These are phyloP conservation scores for Tipula confusa DNA, from an alignment of 2,888 invertebrate genomes.

Conservation along the genomic window DNA sequence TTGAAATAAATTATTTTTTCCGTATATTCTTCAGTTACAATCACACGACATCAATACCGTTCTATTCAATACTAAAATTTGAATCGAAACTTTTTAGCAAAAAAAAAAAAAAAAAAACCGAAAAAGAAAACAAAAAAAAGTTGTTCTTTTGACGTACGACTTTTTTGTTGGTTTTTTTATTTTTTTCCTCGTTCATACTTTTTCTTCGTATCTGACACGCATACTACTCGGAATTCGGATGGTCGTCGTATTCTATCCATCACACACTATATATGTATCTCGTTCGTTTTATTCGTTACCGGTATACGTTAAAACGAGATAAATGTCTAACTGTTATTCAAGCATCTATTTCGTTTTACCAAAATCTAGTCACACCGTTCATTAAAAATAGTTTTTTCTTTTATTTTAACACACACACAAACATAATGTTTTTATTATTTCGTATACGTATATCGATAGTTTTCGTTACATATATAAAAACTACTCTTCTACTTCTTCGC, in stretches of 20 bases:
- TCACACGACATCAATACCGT: constrained; percentile 22
- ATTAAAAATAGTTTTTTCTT: background rate
- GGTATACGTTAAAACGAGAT: background rate
- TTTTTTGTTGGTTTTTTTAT: background rate
- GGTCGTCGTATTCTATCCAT: background rate
- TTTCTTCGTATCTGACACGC: background rate
- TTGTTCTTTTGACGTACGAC: constrained; percentile 21
- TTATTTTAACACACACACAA: background rate
- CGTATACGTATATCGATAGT: too few species aligned
- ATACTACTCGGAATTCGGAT: background rate
- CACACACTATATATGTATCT: background rate
- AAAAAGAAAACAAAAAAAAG: background rate
- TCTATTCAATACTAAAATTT: constrained; percentile 28
- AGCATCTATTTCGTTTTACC: background rate
- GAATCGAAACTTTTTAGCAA: constrained; percentile 13
- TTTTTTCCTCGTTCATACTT: background rate
- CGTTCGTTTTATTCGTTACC: background rate
- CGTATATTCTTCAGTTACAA: background rate
- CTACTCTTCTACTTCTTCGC: background rate
- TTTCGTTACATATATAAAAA: background rate
- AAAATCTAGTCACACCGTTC: background rate
- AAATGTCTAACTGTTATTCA: background rate
- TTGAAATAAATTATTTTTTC: background rate
- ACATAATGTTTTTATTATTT: background rate
- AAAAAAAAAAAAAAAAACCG: too few species aligned